Conservation (phyloP, 2,888 invertebrate genomes). For the Hybos culiciformis region DNA sequence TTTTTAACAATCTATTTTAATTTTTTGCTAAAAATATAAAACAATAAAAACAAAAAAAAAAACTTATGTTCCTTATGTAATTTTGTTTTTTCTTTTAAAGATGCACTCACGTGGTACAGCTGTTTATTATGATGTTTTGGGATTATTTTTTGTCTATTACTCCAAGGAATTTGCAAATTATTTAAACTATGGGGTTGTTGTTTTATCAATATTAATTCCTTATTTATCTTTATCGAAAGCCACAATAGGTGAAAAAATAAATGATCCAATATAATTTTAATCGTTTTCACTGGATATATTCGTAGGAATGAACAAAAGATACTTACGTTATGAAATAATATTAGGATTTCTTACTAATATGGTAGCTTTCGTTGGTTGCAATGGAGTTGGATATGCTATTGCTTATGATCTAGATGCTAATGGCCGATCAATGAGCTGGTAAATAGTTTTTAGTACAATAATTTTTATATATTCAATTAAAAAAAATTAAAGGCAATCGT, state of each 20-base stretch:
- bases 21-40: conserved; percentile 11
- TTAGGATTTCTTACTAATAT: conserved; percentile 23
- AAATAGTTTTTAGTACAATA: conserved; percentile 3
- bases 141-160: conserved; percentile 22
- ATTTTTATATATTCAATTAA: neutral
- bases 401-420: conserved; percentile 22
- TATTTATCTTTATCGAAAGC: conserved; percentile 23
- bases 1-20: too few species aligned
- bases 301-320: conserved; percentile 23
- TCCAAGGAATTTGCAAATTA: conserved; percentile 22
- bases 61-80: conserved; percentile 12
- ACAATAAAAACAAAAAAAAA: conserved; percentile 9
- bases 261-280: neutral
- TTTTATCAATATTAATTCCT: conserved; percentile 21
- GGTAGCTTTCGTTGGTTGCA: conserved; percentile 21
- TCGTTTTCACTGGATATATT: neutral
- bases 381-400: conserved; percentile 21
- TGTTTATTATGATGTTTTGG: conserved; percentile 25
- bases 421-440: conserved; percentile 27
- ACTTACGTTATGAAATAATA: conserved; percentile 24
- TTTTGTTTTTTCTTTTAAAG: conserved; percentile 10
- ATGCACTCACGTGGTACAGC: conserved; percentile 17
- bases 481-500: neutral
- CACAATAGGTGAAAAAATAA: conserved; percentile 18
- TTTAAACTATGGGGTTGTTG: conserved; percentile 22